Base-by-base conservation (phyloP, 2,888 invertebrate genomes). In the Acanthosepion lycidas region DNA sequence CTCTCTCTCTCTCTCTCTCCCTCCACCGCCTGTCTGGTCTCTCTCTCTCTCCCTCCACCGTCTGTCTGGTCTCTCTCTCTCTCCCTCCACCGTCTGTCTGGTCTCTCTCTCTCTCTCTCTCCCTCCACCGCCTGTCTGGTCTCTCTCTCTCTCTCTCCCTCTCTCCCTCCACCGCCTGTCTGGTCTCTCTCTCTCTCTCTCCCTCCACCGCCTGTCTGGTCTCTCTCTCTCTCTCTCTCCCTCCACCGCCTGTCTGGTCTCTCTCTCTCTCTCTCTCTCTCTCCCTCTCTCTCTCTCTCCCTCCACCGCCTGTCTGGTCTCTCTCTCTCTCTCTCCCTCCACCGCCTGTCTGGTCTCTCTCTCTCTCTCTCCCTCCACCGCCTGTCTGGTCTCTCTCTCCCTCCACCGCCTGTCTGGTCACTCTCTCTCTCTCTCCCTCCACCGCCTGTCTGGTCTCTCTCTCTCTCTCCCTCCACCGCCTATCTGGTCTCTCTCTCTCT, bases 141-240 rank as follows among this genome's bases (percentile, higher is more conserved):
- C n/a, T 33, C 48, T 42, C 94, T 48, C n/a, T 20, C 93, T 91
- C 92, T 18, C 93, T 28, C 91, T 78, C 91, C 64, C 92, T 92
- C 64, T 55, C 94, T 92, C 42, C 28, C 53, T 91, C 23, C 6
- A 0, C n/a, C 64, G 0, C 64, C n/a, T n/a, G 5, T 94, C 64
- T 94, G 1, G 23, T 51, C 15, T 94, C n/a, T 33, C 51, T 51
- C 94, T 48, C n/a, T 20, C 93, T 91, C 92, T 18, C 91, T 78
- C 94, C 26, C 92, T 78, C 94, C 42, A 18, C 91, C 92, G 9
- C 92, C 53, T 28, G 48, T 64, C 93, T 91, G 28, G 53, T 53
- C 91, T 51, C 93, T 28, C 91, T 78, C 91, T 92, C 92, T 94
- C 28, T 33, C 42, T 33, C 64, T 42, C 42, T 3, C 42, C 42